Evolutionary conservation across 23 tunicate species (phyloP).

Genomic region (Phallusia fumigata): DNA sequence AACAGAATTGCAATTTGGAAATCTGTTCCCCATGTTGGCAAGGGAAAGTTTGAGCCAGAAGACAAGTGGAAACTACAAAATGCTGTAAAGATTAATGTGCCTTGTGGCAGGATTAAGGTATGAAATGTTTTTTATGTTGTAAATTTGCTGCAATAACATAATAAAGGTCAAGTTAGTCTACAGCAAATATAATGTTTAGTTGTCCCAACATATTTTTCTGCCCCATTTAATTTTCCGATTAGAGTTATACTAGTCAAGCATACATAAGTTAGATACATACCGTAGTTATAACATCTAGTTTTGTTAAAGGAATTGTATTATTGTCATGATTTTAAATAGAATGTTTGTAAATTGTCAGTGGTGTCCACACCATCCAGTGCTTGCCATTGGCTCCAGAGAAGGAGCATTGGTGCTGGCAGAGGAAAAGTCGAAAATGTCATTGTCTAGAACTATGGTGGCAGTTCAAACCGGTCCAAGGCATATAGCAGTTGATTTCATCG

Average conservation of each 20-base stretch:
- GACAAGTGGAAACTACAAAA: conserved; percentile 66
- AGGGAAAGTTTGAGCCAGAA: conserved; percentile 48
- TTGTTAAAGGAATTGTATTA: no score
- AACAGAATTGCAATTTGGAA: conserved; percentile 73
- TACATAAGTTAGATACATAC: no score
- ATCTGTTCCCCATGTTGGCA: not conserved
- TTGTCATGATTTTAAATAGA: no score
- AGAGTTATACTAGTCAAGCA: no score
- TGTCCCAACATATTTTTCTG: no score
- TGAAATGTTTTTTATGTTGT: not conserved
- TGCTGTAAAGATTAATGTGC: conserved; percentile 25
- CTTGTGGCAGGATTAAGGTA: conserved; percentile 16
- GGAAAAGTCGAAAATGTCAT: conserved; percentile 51
- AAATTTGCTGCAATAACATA: no score
- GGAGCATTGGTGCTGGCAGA: conserved; percentile 61
- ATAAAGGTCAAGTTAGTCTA: no score
- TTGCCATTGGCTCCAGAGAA: conserved; percentile 40
- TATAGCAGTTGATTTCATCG: conserved; percentile 62
- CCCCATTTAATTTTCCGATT: no score
- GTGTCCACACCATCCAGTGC: conserved; percentile 43
- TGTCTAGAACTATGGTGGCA: conserved; percentile 64
- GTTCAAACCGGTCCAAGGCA: conserved; percentile 59
- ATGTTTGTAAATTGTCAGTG: conserved; percentile 33
- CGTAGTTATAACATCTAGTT: no score
- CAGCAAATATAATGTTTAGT: no score